Conservation (phyloP, 2,797 vertebrate species). For the Echeneis naucrates region DNA sequence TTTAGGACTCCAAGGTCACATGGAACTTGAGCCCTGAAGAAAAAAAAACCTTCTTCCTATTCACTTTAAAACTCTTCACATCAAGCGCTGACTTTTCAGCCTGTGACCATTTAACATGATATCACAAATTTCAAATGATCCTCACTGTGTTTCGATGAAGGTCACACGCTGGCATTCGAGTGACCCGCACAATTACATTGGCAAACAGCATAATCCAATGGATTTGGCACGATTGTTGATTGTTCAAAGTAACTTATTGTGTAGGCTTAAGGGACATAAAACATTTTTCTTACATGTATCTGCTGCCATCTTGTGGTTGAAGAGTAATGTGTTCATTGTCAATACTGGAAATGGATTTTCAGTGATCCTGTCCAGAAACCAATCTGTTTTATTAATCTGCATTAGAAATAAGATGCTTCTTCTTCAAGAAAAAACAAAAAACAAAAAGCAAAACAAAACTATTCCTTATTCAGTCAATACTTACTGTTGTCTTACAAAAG, state of each 20-base stretch:
- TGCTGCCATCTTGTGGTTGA: constrained; percentile 74
- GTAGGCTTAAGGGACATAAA: neutral
- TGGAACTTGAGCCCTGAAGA: constrained; percentile 18
- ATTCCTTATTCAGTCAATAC: neutral
- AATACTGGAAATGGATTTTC: neutral
- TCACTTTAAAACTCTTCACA: constrained; percentile 1
- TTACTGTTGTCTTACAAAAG: neutral
- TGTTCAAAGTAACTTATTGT: neutral
- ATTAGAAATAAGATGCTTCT: neutral
- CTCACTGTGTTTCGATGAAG: constrained; percentile 56
- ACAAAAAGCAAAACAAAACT: no score
- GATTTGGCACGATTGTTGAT: neutral
- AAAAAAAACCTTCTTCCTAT: neutral
- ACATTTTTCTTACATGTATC: constrained; percentile 25
- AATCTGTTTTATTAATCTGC: neutral
- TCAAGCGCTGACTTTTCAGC: constrained; percentile 24
- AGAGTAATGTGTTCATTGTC: neutral
- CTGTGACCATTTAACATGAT: constrained; percentile 55
- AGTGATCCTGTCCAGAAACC: neutral
- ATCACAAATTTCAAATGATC: constrained; percentile 44
- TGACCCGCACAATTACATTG: constrained; percentile 12
- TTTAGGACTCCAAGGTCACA: constrained; percentile 31
- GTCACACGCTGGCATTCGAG: constrained; percentile 45
- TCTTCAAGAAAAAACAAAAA: no score
- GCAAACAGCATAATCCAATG: neutral